These are phyloP conservation scores for Puffinus mauretanicus DNA, from an alignment of 2,113 vertebrate species.

Conservation along the genomic window DNA sequence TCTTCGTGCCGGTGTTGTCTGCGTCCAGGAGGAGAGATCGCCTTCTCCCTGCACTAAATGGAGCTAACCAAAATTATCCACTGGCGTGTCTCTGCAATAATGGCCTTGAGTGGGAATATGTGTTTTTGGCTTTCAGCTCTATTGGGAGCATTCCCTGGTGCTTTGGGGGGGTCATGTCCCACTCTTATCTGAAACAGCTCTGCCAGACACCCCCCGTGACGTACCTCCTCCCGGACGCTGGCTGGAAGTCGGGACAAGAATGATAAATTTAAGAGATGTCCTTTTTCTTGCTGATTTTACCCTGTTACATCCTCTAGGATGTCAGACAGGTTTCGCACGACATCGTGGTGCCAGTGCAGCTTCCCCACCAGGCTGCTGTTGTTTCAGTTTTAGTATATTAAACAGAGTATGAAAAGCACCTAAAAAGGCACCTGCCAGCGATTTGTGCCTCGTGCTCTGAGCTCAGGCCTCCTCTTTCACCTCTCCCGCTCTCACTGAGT, in stretches of 20 bases:
- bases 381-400: background rate
- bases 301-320: background rate
- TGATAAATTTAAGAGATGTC: background rate
- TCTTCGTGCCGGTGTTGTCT: fast-evolving
- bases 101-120: fast-evolving
- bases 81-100: fast-evolving
- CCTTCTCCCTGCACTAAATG: background rate
- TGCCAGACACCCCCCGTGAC: fast-evolving
- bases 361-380: background rate
- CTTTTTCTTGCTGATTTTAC: background rate
- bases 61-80: background rate
- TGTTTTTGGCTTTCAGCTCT: background rate
- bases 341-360: background rate
- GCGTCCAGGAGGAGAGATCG: fast-evolving
- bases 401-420: background rate
- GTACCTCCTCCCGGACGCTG: background rate
- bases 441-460: background rate
- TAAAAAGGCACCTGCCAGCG: background rate
- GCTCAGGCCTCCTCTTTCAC: background rate
- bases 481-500: background rate
- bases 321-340: background rate
- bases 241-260: background rate
- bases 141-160: background rate
- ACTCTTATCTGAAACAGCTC: background rate
- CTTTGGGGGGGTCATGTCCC: background rate